Conservation (phyloP, 2,797 vertebrate genomes). For the Borostomias antarcticus region DNA sequence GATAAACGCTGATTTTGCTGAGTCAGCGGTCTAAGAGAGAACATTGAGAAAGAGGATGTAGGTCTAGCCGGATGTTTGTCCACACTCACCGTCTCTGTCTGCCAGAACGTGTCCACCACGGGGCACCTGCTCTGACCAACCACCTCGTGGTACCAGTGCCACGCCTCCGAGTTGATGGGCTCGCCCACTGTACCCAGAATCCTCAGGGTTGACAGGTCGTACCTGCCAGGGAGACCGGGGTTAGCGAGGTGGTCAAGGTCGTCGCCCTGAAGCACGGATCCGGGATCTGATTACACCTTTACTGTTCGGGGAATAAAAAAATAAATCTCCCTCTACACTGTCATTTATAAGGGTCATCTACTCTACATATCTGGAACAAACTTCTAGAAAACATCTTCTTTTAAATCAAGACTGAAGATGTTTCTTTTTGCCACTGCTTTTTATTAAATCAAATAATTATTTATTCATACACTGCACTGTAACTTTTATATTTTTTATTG, state of each 20-base stretch:
- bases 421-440: too few species aligned
- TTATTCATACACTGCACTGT: too few species aligned
- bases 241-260: neutral
- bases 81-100: constrained; percentile 79
- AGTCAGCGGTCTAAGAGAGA: neutral
- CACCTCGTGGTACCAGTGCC: constrained; percentile 77
- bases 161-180: constrained; percentile 83
- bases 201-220: constrained; percentile 74
- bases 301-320: too few species aligned
- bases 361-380: too few species aligned
- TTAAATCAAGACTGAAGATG: too few species aligned
- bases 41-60: neutral
- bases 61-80: neutral
- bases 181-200: constrained; percentile 80
- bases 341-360: too few species aligned
- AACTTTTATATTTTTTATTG: too few species aligned
- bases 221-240: constrained; percentile 55
- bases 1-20: neutral
- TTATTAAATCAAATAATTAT: too few species aligned
- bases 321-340: too few species aligned
- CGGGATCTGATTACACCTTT: too few species aligned
- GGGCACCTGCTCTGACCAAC: constrained; percentile 77
- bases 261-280: too few species aligned
- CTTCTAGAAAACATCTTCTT: too few species aligned
- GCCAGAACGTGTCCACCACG: constrained; percentile 82